These are phyloP conservation scores for Epinotia demarniana DNA, from an alignment of 2,888 invertebrate species.

Conservation along the genomic window DNA sequence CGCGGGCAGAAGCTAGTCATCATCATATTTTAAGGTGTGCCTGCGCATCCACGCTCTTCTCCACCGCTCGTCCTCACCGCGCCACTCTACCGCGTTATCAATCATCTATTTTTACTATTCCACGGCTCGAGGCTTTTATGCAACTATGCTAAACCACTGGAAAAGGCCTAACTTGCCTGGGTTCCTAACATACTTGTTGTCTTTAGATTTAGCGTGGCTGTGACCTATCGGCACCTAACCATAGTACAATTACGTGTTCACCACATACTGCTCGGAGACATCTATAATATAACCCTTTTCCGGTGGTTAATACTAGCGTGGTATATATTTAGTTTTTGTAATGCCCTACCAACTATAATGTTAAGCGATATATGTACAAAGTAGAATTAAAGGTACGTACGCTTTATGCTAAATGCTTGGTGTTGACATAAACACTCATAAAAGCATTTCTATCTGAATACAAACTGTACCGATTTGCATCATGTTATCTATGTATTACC, in stretches of 20 bases:
- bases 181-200: neutral
- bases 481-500: neutral
- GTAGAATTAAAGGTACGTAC: slow-evolving; percentile 6
- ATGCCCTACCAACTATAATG: neutral
- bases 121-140: slow-evolving; percentile 36
- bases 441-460: neutral
- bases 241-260: slow-evolving; percentile 4
- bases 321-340: neutral
- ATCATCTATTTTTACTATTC: slow-evolving; percentile 71
- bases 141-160: slow-evolving; percentile 23
- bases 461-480: neutral
- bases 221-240: slow-evolving; percentile 27
- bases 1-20: no score
- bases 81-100: slow-evolving; percentile 73
- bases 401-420: neutral
- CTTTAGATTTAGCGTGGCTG: slow-evolving; percentile 7
- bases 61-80: slow-evolving; percentile 59
- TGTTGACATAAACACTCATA: neutral
- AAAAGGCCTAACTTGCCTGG: slow-evolving; percentile 23
- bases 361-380: neutral
- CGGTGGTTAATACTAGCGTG: neutral
- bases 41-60: slow-evolving; percentile 57
- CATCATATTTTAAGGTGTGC: neutral
- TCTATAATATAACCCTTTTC: neutral
- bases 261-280: slow-evolving; percentile 12